Evolutionary conservation across 2,888 invertebrate genomes (phyloP), one percentile per base, ranked within the genome.

Genomic region (Cyaniris semiargus): DNA sequence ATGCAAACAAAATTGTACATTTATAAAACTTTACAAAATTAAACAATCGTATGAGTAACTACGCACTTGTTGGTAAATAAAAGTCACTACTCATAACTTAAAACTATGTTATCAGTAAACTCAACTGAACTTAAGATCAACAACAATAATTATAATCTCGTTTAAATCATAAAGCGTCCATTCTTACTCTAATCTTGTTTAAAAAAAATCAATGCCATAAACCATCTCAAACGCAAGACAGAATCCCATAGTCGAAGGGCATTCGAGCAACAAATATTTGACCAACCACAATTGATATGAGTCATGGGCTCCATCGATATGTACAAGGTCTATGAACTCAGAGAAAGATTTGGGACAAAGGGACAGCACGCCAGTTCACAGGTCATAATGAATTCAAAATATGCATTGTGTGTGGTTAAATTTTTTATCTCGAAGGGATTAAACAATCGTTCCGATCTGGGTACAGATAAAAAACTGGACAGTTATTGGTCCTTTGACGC

Each of bases 311-410:
- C 82, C 81, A 83, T 82, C 81, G 81, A 84, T 84, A 80, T 79
- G 81, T 81, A 83, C 85, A 82, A 85, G 86, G 87, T 87, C 85
- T 81, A 85, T 83, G 85, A 88, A 85, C 87, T 84, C 82, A 86
- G 83, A 86, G 87, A 84, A 84, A 83, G 81, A 80, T 84, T 83
- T 84, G 82, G 81, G 78, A 87, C 87, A 87, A 86, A 86, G 82
- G 82, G 82, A 85, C 82, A 82, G 81, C 84, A 85, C 83, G 84
- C 84, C 82, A 85, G 88, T 89, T 89, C 89, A 89, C 88, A 89
- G 89, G 87, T 91, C 90, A 87, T 90, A 91, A 92, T 90, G 87
- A 89, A 93, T 93, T 90, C 91, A 90, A 90, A 91, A 90, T 90
- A 92, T 90, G 88, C 89, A 90, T 91, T 92, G 91, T 91, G 86